Percentiles rank a stretch among this genome's conserved stretches.
Evolutionary conservation across 2,888 invertebrate genomes (phyloP).

Genomic region (Apodemia zela): DNA sequence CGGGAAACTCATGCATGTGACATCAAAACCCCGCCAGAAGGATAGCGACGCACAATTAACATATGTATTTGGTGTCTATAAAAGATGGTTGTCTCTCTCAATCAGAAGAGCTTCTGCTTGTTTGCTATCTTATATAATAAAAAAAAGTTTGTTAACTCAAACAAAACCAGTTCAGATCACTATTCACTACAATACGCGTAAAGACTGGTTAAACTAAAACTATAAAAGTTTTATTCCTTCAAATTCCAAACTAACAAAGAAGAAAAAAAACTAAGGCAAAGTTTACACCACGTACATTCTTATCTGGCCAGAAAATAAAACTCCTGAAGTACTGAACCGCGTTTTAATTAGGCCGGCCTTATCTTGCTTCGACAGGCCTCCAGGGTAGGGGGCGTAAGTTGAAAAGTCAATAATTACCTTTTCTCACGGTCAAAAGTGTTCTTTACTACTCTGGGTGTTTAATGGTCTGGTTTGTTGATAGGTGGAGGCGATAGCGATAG

Average conservation of each 20-base stretch:
- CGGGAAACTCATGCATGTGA: too few relatives aligned
- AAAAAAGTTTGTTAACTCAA: background rate
- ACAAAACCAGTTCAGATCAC: background rate
- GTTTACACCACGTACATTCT: slow-evolving; percentile 16
- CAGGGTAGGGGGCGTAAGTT: slow-evolving; percentile 38
- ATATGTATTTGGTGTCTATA: too few relatives aligned
- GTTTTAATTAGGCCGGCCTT: slow-evolving; percentile 67
- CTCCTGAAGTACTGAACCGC: slow-evolving; percentile 38
- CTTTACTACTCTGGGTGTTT: slow-evolving; percentile 41
- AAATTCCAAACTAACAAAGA: slow-evolving; percentile 13
- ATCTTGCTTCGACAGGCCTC: slow-evolving; percentile 62
- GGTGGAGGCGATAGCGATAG: slow-evolving; percentile 21
- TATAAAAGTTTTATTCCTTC: slow-evolving; percentile 6
- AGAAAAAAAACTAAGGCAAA: slow-evolving; percentile 5
- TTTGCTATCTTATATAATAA: too few relatives aligned
- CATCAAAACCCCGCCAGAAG: too few relatives aligned
- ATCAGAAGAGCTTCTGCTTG: too few relatives aligned
- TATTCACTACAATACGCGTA: background rate
- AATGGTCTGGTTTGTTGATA: background rate
- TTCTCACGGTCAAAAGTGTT: slow-evolving; percentile 61
- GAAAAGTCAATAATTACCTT: slow-evolving; percentile 74
- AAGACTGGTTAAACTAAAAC: slow-evolving; percentile 1
- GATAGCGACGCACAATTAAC: too few relatives aligned
- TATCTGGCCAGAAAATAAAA: slow-evolving; percentile 26
- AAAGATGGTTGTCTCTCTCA: too few relatives aligned